Evolutionary conservation across 2,888 invertebrate genomes (phyloP), one percentile per base, ranked within the genome.

Genomic region (Xestoiulus laeticollis): DNA sequence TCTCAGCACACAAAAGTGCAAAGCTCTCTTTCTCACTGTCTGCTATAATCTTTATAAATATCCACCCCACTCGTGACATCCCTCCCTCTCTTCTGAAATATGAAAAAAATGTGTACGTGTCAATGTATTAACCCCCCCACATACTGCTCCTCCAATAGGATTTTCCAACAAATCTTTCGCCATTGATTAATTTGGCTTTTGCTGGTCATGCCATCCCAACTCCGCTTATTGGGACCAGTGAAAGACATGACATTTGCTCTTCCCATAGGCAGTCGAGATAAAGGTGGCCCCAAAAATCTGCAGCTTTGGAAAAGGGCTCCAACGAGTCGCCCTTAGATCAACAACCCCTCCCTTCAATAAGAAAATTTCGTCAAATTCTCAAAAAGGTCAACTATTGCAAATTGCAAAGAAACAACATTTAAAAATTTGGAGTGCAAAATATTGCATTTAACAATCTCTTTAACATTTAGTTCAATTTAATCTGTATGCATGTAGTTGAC

Each of bases 21-120:
- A 68, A 26, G 68, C 68, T 68, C 68, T 68, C 26, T 26, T 68
- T 68, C 68, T 68, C 68, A 68, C 68, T 68, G 68, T 68, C 68
- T 68, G 68, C 68, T 68, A 68, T 68, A 68, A 68, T 68, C 68
- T 68, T 68, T 68, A 68, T 68, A 68, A 68, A 68, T 68, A 68
- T 68, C 68, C 68, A 68, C 68, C 68, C 68, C 68, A 68, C 68
- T 68, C 68, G 68, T 68, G 68, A 68, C 68, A 68, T 68, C 68
- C 68, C 68, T 68, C 68, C 68, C 26, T 68, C 68, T 68, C 68
- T 68, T 68, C 68, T 26, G 68, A 68, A 68, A 68, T 68, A 68
- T 68, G 68, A 68, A 68, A 68, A 59, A 68, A 68, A 68, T 68
- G 68, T n/a, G 68, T 68, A 68, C 68, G 68, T 68, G 68, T 68